phyloP scores from a whole-genome alignment of 2,797 vertebrate genomes.

The Scyliorhinus canicula region DNA sequence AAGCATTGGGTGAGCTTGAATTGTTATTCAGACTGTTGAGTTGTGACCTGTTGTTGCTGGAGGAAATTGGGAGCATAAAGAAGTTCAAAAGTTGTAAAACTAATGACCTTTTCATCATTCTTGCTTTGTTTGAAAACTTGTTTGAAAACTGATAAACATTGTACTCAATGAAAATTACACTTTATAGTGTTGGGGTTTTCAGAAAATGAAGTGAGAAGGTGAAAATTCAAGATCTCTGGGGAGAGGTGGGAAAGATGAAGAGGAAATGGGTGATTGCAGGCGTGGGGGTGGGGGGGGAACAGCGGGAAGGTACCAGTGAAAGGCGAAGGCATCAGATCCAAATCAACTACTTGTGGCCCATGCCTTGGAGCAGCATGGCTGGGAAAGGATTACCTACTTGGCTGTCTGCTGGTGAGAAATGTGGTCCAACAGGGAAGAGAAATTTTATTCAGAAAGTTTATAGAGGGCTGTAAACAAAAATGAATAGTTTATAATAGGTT shows the following conservation, averaged over 20 bases:
- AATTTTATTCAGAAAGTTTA: not conserved
- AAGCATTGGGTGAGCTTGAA: not conserved
- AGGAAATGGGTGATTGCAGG: not conserved
- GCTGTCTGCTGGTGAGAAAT: not conserved
- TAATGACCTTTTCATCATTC: not conserved
- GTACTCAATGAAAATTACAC: not conserved
- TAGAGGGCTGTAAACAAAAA: not conserved
- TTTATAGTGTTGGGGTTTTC: not conserved
- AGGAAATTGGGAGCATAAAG: not conserved
- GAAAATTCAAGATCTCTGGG: not conserved
- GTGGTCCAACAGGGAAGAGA: not conserved
- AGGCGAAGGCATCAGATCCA: not conserved
- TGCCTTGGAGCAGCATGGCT: not conserved
- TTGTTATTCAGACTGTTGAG: not conserved
- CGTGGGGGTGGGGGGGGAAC: not conserved
- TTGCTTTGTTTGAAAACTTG: not conserved
- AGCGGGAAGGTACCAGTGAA: not conserved
- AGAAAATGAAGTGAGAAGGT: not conserved
- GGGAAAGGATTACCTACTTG: not conserved
- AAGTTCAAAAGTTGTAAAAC: constrained; percentile 5
- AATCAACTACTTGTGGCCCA: not conserved
- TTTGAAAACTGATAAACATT: too few relatives aligned
- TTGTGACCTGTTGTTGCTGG: not conserved
- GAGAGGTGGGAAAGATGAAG: not conserved
- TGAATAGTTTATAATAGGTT: not conserved